Percentiles rank a stretch among this genome's conserved stretches.
Conservation (phyloP, 2,113 vertebrate genomes). For the Rafetus swinhoei region DNA sequence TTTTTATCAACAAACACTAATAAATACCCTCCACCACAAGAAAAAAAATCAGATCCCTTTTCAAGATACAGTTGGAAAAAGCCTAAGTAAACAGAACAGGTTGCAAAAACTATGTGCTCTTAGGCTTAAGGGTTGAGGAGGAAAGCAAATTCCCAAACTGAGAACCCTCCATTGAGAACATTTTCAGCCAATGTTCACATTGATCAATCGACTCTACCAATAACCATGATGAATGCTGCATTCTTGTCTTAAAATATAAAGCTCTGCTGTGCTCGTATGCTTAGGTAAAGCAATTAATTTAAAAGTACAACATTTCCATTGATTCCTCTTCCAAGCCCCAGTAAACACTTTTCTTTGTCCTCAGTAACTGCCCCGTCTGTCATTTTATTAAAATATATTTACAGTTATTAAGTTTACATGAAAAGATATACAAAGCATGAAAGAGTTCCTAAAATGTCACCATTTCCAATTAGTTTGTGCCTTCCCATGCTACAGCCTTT, state of each 20-base stretch:
- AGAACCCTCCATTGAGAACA: not conserved
- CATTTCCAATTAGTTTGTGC: conserved; percentile 51
- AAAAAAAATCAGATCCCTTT: not conserved
- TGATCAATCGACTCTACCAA: not conserved
- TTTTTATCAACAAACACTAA: not conserved
- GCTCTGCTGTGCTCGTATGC: conserved; percentile 32
- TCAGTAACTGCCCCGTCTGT: conserved; percentile 47
- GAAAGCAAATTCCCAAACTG: not conserved
- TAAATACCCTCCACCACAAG: no score
- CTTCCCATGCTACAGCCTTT: conserved; percentile 36
- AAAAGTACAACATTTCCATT: conserved; percentile 21
- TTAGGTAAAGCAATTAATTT: conserved; percentile 32
- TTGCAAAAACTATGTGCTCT: not conserved
- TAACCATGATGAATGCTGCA: not conserved
- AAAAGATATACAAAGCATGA: conserved; percentile 49
- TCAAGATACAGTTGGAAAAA: not conserved
- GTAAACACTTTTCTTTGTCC: conserved; percentile 23
- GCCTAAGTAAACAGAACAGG: not conserved
- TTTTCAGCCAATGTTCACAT: rapidly evolving
- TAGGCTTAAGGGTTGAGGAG: not conserved
- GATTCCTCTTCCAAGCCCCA: not conserved
- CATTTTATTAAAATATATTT: conserved; percentile 59
- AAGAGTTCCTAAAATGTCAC: conserved; percentile 45
- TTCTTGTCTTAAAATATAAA: conserved; percentile 32
- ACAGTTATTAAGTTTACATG: conserved; percentile 58